These are phyloP conservation scores for Epirrita christyi DNA, from an alignment of 2,888 invertebrate species.

Conservation along the genomic window DNA sequence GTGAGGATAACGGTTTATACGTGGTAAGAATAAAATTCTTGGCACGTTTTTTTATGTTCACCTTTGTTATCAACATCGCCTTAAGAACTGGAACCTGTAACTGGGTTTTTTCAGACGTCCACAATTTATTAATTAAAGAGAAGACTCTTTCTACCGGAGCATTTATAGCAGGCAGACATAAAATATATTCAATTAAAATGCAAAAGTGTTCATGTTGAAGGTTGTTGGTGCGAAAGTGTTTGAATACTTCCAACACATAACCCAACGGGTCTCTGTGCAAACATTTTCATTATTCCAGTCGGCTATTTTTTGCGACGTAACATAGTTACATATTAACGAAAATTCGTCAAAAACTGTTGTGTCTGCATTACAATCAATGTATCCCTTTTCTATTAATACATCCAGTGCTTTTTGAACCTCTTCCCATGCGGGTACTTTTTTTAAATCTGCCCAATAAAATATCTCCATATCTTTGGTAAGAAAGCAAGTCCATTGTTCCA, in stretches of 20 bases:
- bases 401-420: not conserved
- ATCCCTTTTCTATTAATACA: not conserved
- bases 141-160: conserved; percentile 38
- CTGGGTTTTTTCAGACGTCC: conserved; percentile 42
- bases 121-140: conserved; percentile 37
- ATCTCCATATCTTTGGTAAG: not conserved
- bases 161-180: conserved; percentile 40
- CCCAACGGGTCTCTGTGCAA: not conserved
- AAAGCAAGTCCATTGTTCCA: no score
- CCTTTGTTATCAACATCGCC: conserved; percentile 42
- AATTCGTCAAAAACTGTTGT: not conserved
- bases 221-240: conserved; percentile 30
- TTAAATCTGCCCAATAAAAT: conserved; percentile 1
- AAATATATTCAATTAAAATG: conserved; percentile 42
- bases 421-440: not conserved
- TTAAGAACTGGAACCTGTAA: conserved; percentile 35
- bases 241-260: conserved; percentile 7
- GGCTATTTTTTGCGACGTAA: not conserved
- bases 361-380: not conserved
- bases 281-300: not conserved
- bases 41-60: conserved; percentile 38
- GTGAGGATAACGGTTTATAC: conserved; percentile 6
- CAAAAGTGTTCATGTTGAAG: conserved; percentile 17
- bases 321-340: not conserved
- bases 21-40: conserved; percentile 13